Percentiles rank a stretch among this genome's conserved stretches.
These are phyloP conservation scores for Vanessa tameamea DNA, from an alignment of 1,140 invertebrate genomes.

Conservation along the genomic window DNA sequence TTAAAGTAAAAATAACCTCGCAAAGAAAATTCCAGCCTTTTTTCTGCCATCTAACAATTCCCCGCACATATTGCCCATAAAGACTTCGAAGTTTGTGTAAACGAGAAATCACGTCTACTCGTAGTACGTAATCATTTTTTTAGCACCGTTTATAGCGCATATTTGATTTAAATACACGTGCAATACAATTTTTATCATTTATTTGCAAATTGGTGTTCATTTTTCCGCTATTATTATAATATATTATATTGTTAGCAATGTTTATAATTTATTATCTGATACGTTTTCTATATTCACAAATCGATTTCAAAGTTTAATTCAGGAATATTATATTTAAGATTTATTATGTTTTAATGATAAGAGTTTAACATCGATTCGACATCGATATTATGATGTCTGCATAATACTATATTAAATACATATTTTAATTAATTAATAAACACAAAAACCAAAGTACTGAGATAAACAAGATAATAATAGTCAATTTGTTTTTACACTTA, in stretches of 20 bases:
- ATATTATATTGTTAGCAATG: no score
- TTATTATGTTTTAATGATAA: no score
- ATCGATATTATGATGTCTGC: no score
- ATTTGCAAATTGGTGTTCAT: not conserved
- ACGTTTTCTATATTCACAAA: no score
- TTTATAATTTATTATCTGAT: no score
- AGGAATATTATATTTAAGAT: no score
- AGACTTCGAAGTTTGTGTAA: not conserved
- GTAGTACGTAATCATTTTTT: not conserved
- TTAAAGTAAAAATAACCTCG: no score
- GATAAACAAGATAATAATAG: not conserved
- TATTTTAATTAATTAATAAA: not conserved
- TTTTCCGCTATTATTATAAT: no score
- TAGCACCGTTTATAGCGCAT: not conserved
- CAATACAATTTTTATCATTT: not conserved
- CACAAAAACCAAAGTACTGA: not conserved
- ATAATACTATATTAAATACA: no score
- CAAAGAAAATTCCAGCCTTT: not conserved
- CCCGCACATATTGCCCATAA: conserved; percentile 1
- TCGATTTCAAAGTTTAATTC: no score
- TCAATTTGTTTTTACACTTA: conserved; percentile 1
- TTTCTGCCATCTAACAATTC: not conserved
- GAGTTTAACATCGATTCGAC: no score
- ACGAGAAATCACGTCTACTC: not conserved
- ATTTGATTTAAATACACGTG: not conserved